These are phyloP conservation scores for Coremacera marginata DNA, from an alignment of 2,888 invertebrate genomes.

Conservation along the genomic window DNA sequence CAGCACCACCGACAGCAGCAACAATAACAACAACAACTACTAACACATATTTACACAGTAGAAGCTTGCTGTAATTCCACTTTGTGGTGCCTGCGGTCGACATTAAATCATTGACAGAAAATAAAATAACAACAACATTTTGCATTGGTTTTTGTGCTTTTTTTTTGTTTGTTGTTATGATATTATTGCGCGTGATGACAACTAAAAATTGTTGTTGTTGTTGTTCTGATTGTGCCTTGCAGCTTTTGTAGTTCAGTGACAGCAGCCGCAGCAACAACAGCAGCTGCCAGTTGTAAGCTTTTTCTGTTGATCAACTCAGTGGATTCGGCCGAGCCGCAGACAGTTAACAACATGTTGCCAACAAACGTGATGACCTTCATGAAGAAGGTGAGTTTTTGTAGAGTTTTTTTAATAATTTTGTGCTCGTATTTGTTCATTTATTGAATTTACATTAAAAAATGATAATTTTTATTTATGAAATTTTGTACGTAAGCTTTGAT, in stretches of 20 bases:
- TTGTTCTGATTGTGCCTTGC: background rate
- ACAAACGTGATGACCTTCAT: constrained; percentile 93
- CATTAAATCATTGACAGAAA: constrained; percentile 3
- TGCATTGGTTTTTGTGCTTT: background rate
- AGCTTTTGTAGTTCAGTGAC: background rate
- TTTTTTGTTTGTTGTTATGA: background rate
- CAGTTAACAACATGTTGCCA: constrained; percentile 79
- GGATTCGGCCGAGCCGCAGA: background rate
- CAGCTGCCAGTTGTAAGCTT: background rate
- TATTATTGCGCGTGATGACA: no score
- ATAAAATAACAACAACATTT: constrained; percentile 9
- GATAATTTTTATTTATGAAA: no score
- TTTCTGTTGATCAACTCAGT: background rate
- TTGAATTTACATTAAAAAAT: no score
- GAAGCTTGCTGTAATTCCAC: background rate
- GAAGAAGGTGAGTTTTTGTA: constrained; percentile 82
- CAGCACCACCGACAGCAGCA: background rate
- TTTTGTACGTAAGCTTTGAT: no score
- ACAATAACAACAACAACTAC: background rate
- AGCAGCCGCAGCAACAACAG: background rate
- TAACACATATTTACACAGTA: background rate
- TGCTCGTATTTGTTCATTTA: no score
- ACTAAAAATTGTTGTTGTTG: background rate
- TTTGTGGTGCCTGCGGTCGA: constrained; percentile 1
- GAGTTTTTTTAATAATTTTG: background rate